Base-by-base conservation (phyloP, 2,797 vertebrate species). In the Tenualosa ilisha region DNA sequence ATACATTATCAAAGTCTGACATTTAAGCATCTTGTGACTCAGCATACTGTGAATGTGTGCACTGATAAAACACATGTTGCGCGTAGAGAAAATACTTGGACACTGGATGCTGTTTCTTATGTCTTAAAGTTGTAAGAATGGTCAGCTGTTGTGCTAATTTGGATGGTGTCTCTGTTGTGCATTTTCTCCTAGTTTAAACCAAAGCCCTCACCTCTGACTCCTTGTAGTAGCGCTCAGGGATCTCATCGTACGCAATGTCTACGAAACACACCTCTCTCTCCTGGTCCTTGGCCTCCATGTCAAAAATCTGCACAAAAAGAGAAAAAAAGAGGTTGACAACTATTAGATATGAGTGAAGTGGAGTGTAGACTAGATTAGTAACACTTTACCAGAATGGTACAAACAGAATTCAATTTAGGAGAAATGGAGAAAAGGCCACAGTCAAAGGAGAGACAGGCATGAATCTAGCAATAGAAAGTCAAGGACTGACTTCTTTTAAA, bases 181-280 rank as follows among this genome's bases (percentile, higher is more conserved):
- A 43, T 88, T 13, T 26, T 26, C 17, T 17, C 56, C 22, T 59
- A 5, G 37, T 79, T 17, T 22, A 79, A 31, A 22, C 37, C 37
- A 72, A 13, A 4, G 65, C 11, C 86, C 96, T 94, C 92, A 99
- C 98, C 97, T 99, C 98, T 0, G 97, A 97, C 40, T 98, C 97
- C 90, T 99, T 99, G 94, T 98, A 99, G 91, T 99, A 98, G 84
- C 98, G 97, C 90, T 99, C 98, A 0, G 98, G 97, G 89, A 96
- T 94, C 88, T 96, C 95, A 94, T 97, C 94, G 91, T 97, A 98
- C 84, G 96, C 98, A 0, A 99, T 99, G 90, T 99, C 98, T 79
- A 99, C 95, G 20, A 97, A 95, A 90, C 97, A 99, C 81, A 99
- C 97, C 92, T 99, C 98, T 9, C 95, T 95, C 86, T 98, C 97